Base-by-base conservation (phyloP, 2,888 invertebrate species). In the Priocnemis perturbator region DNA sequence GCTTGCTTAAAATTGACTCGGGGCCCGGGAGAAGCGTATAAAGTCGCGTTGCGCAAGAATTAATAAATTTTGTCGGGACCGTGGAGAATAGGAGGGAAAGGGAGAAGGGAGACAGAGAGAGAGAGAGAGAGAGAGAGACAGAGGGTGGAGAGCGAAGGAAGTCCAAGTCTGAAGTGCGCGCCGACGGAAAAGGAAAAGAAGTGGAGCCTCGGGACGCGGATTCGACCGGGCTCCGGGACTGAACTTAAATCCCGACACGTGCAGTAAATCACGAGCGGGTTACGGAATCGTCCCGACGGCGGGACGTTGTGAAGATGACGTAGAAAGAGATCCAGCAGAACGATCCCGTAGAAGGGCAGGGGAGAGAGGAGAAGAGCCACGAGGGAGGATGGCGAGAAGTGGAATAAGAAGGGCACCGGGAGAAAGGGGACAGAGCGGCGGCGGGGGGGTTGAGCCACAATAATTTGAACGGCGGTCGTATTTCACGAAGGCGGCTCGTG, bases 391-490 rank as follows among this genome's bases (percentile, higher is more conserved):
- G 44, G 14, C 11, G 15, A 20, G 26, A 26, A 19, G 60, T 60
- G 30, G 30, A 57, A 67, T 64, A 50, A 44, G 64, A 69, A 26
- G 61, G 58, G 52, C 19, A 48, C 19, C 11, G 37, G n/a, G 56
- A 61, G 69, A 58, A 60, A 47, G 71, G 65, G 58, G 62, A 62
- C 56, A 63, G 60, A 17, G 60, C 56, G 59, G 57, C 63, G 30
- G 58, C 44, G 59, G 59, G 7, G 57, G 65, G 66, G 64, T 58
- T 62, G 67, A 60, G 77, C 69, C 69, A 79, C 75, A 78, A 86
- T 87, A 87, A 88, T 87, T 86, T 85, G 84, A 88, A 86, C 87
- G 83, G 74, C 82, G 83, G 79, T 83, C 85, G 86, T 88, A 88
- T 87, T 88, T 88, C 85, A 88, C 85, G 81, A 81, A 82, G 77